Percentiles rank a stretch among this genome's conserved stretches.
phyloP scores from a whole-genome alignment of 2,888 invertebrate genomes.

The Macrosoma leucophasiata region DNA sequence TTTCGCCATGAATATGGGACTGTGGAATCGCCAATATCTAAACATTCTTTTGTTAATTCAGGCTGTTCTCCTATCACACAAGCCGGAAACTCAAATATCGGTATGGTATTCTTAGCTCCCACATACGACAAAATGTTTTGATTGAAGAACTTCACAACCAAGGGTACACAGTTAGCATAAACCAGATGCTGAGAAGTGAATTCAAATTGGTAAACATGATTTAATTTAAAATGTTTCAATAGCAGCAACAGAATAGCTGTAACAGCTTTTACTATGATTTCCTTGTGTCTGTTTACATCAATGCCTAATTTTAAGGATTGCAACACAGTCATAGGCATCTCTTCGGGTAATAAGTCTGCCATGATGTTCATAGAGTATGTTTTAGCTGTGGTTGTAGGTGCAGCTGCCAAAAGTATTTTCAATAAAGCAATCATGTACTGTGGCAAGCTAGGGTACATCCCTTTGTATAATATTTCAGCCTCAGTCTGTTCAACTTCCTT shows the following conservation, averaged over 20 bases:
- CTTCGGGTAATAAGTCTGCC: slow-evolving; percentile 97
- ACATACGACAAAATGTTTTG: slow-evolving; percentile 97
- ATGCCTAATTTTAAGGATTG: slow-evolving; percentile 97
- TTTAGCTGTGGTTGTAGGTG: slow-evolving; percentile 99
- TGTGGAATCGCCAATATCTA: slow-evolving; percentile 89
- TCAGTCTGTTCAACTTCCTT: slow-evolving; percentile 86
- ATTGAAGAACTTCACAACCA: slow-evolving; percentile 98
- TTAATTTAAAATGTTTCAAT: slow-evolving; percentile 96
- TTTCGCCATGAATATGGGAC: slow-evolving; percentile 96
- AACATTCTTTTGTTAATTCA: slow-evolving; percentile 92
- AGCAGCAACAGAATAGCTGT: slow-evolving; percentile 92
- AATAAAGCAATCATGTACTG: slow-evolving; percentile 98
- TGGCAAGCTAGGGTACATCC: slow-evolving; percentile 96
- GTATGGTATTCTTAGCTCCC: slow-evolving; percentile 94
- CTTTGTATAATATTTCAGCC: slow-evolving; percentile 92
- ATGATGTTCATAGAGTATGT: slow-evolving; percentile 98
- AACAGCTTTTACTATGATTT: slow-evolving; percentile 97
- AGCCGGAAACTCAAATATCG: slow-evolving; percentile 95
- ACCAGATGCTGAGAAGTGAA: slow-evolving; percentile 99
- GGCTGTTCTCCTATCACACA: slow-evolving; percentile 97
- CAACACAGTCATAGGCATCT: slow-evolving; percentile 96
- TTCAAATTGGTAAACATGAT: slow-evolving; percentile 99
- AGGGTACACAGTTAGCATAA: slow-evolving; percentile 98
- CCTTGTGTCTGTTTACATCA: slow-evolving; percentile 98
- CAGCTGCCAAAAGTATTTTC: slow-evolving; percentile 97